phyloP scores from a whole-genome alignment of 2,113 vertebrate species.

The Gasterosteus aculeatus region DNA sequence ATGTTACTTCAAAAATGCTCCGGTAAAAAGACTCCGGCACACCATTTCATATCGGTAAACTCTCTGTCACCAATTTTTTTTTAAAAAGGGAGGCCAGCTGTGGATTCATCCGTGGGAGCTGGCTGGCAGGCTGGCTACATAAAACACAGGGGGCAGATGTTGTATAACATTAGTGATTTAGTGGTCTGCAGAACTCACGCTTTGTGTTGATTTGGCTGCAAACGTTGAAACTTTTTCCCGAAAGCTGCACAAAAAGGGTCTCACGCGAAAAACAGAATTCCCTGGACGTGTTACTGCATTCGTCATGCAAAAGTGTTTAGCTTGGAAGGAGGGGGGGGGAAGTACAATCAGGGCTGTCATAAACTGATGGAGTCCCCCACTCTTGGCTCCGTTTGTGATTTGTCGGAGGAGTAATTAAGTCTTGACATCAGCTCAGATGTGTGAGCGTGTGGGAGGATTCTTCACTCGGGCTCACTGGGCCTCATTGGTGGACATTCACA shows the following conservation, averaged over 20 bases:
- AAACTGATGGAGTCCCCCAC: conserved; percentile 73
- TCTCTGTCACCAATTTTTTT: background rate
- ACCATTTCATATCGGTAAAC: conserved; percentile 58
- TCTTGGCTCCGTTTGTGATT: conserved; percentile 66
- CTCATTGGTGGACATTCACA: conserved; percentile 23
- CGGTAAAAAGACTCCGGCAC: conserved; percentile 40
- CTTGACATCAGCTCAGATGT: conserved; percentile 50
- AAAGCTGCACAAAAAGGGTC: conserved; percentile 69
- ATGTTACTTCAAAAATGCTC: conserved; percentile 19
- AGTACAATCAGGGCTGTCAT: conserved; percentile 76
- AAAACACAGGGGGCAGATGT: conserved; percentile 78
- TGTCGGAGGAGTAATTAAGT: conserved; percentile 73
- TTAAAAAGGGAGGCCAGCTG: conserved; percentile 62
- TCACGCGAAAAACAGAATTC: conserved; percentile 74
- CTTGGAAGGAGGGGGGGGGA: conserved; percentile 67
- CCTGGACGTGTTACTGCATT: conserved; percentile 72
- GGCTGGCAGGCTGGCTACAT: conserved; percentile 69
- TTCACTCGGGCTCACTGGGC: conserved; percentile 20
- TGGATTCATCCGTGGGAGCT: conserved; percentile 74
- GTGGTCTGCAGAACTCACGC: conserved; percentile 75
- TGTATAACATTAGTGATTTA: conserved; percentile 84
- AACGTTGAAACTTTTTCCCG: conserved; percentile 41
- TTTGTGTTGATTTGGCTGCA: conserved; percentile 78
- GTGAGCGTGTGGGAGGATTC: conserved; percentile 39
- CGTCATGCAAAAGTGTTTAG: conserved; percentile 78